Conservation (phyloP, 2,888 invertebrate species). For the Hyles lineata region DNA sequence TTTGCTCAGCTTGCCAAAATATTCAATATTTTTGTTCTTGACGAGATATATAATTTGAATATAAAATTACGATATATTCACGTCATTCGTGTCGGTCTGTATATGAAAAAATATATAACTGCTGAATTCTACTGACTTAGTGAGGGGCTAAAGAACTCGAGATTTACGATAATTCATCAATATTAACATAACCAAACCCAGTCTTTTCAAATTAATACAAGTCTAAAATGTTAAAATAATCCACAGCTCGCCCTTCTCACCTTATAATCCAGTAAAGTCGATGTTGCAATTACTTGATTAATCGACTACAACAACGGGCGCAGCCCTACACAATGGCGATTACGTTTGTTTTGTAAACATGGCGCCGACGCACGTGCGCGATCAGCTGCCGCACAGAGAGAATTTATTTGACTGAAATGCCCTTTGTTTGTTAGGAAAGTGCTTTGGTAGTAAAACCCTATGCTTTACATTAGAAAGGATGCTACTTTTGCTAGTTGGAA, state of each 20-base stretch:
- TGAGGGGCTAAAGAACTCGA: no score
- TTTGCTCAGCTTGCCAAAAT: no score
- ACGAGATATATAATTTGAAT: no score
- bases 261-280: background rate
- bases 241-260: background rate
- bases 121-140: no score
- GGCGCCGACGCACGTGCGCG: conserved; percentile 36
- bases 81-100: no score
- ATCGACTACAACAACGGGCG: conserved; percentile 13
- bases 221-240: no score
- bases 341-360: conserved; percentile 13
- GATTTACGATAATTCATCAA: no score
- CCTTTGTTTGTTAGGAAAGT: conserved; percentile 4
- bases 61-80: no score
- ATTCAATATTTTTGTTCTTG: no score
- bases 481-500: background rate
- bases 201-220: no score
- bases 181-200: no score
- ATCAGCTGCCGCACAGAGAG: conserved; percentile 31
- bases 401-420: conserved; percentile 19
- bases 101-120: no score
- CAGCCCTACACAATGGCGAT: conserved; percentile 7
- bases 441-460: background rate
- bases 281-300: conserved; percentile 18
- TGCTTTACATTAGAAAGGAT: background rate